Conservation (phyloP, 2,888 invertebrate genomes). For the Venustoraphidia nigricollis region DNA sequence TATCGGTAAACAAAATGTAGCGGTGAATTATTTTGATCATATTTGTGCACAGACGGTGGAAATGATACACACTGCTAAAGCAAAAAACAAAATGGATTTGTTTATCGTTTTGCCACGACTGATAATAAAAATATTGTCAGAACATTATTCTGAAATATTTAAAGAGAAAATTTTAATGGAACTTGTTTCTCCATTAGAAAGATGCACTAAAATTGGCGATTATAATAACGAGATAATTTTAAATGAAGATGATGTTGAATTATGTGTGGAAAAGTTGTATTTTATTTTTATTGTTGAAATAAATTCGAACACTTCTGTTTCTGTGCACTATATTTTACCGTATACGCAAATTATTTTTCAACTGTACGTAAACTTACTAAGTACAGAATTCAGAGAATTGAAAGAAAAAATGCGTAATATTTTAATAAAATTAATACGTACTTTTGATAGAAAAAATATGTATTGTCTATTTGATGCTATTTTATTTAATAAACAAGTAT, state of each 20-base stretch:
- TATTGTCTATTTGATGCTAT: conserved; percentile 20
- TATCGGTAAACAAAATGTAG: conserved; percentile 30
- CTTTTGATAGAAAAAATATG: conserved; percentile 13
- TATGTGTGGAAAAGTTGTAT: conserved; percentile 1
- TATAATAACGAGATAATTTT: conserved; percentile 1
- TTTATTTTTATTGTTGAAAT: conserved; percentile 1
- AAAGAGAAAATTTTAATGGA: conserved; percentile 24
- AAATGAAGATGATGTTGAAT: neutral
- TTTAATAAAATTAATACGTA: conserved; percentile 16
- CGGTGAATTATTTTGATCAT: conserved; percentile 35
- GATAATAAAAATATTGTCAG: conserved; percentile 36
- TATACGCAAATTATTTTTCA: conserved; percentile 9
- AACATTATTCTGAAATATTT: conserved; percentile 30
- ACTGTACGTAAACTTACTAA: conserved; percentile 12
- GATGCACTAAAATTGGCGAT: conserved; percentile 1
- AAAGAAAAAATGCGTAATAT: conserved; percentile 7
- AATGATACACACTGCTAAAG: conserved; percentile 28
- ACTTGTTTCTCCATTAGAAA: conserved; percentile 21
- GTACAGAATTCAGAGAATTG: neutral
- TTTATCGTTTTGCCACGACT: conserved; percentile 30
- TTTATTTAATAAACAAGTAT: conserved; percentile 19
- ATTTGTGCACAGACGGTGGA: conserved; percentile 35
- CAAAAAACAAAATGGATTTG: conserved; percentile 25
- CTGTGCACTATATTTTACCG: neutral
- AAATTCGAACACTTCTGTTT: neutral